Conservation (phyloP, 2,113 vertebrate species). For the Paramisgurnus dabryanus region DNA sequence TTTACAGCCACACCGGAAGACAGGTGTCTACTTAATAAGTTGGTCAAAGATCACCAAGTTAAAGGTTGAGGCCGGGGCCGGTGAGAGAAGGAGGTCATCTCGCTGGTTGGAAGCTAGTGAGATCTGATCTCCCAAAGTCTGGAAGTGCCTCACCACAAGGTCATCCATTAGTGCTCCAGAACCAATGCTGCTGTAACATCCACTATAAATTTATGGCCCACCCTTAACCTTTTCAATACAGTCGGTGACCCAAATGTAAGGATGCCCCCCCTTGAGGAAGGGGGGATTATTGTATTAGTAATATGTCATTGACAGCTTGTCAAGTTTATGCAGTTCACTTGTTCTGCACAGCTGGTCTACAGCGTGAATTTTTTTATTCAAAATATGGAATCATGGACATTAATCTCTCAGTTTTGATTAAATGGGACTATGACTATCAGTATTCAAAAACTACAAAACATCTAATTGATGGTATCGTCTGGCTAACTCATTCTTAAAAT, state of each 20-base stretch:
- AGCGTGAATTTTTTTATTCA: slow-evolving; percentile 19
- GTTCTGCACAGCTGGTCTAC: slow-evolving; percentile 13
- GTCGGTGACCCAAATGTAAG: slow-evolving; percentile 77
- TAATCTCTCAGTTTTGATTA: too few species aligned
- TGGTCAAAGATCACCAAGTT: slow-evolving; percentile 98
- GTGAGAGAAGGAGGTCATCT: slow-evolving; percentile 86
- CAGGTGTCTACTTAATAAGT: slow-evolving; percentile 99
- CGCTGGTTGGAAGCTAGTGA: slow-evolving; percentile 85
- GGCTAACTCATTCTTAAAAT: not conserved
- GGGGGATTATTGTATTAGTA: slow-evolving; percentile 79
- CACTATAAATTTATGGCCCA: slow-evolving; percentile 92
- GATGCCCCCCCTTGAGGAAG: slow-evolving; percentile 80
- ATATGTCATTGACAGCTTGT: slow-evolving; percentile 75
- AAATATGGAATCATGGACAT: slow-evolving; percentile 25
- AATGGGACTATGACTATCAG: not conserved
- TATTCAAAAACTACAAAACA: not conserved
- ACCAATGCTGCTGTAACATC: slow-evolving; percentile 77
- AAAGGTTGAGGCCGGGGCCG: slow-evolving; percentile 90
- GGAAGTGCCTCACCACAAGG: slow-evolving; percentile 92
- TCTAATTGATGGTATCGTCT: not conserved
- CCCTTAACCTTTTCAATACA: slow-evolving; percentile 97
- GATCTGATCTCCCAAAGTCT: slow-evolving; percentile 97
- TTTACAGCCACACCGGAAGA: slow-evolving; percentile 77
- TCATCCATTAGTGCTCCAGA: slow-evolving; percentile 99
- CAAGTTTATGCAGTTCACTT: slow-evolving; percentile 60